phyloP scores from a whole-genome alignment of 2,888 invertebrate species.

The Philaethria dido region DNA sequence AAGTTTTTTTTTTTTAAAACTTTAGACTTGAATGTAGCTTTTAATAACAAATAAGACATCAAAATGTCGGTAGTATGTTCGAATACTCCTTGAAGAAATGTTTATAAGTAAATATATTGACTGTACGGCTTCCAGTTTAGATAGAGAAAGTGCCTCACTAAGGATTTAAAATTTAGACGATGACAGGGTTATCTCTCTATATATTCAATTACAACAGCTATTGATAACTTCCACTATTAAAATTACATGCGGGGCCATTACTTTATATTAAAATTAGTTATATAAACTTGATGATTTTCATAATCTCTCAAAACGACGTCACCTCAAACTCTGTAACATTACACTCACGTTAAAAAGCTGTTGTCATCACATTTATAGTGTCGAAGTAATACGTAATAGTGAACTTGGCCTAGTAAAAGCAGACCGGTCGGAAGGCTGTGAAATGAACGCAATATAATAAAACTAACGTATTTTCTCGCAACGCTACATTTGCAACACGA shows the following conservation, averaged over 20 bases:
- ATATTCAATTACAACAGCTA: background rate
- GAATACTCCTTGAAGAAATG: too few relatives aligned
- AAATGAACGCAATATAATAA: conserved; percentile 38
- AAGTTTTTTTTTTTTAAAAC: too few relatives aligned
- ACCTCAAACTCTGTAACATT: background rate
- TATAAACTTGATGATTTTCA: background rate
- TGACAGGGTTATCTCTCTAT: background rate
- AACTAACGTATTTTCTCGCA: conserved; percentile 23
- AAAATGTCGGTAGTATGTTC: too few relatives aligned
- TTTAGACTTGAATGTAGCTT: too few relatives aligned
- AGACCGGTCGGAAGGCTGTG: conserved; percentile 52
- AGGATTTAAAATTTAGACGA: background rate
- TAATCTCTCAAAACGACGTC: background rate
- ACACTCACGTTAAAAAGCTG: conserved; percentile 18
- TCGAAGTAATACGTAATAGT: conserved; percentile 44
- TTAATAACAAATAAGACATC: too few relatives aligned
- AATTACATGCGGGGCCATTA: background rate
- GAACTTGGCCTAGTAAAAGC: conserved; percentile 58
- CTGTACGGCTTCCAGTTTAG: background rate
- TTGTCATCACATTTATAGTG: conserved; percentile 26
- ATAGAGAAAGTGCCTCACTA: background rate
- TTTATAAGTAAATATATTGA: too few relatives aligned
- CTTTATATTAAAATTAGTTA: background rate
- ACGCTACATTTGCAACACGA: conserved; percentile 12
- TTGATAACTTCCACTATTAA: background rate